These are phyloP conservation scores for Plemyria rubiginata DNA, from an alignment of 2,888 invertebrate species.

Conservation along the genomic window DNA sequence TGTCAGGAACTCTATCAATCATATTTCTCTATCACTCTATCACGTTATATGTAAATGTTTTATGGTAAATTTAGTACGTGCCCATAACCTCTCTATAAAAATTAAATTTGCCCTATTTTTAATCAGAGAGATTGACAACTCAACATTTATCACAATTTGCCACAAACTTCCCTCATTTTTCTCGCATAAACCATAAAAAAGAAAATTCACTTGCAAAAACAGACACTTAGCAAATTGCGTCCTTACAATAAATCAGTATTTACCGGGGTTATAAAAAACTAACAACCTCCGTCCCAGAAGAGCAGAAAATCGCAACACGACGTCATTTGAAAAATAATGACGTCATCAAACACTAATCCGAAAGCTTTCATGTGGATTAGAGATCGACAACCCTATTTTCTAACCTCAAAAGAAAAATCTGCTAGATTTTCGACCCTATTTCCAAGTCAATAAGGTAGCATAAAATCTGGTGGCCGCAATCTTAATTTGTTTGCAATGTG, in stretches of 20 bases:
- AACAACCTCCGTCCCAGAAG: constrained; percentile 59
- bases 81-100: neutral
- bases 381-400: constrained; percentile 47
- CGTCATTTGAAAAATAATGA: constrained; percentile 83
- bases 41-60: no score
- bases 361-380: constrained; percentile 85
- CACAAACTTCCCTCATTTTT: constrained; percentile 12
- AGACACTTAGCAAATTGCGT: constrained; percentile 56
- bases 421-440: constrained; percentile 49
- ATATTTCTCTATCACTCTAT: no score
- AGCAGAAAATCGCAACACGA: constrained; percentile 77
- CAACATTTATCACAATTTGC: constrained; percentile 28
- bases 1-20: no score
- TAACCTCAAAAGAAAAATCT: constrained; percentile 8
- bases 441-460: constrained; percentile 10
- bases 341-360: constrained; percentile 85
- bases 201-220: constrained; percentile 20
- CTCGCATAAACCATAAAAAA: constrained; percentile 15
- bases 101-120: neutral
- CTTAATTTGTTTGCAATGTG: constrained; percentile 37
- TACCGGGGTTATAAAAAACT: constrained; percentile 50
- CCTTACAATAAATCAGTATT: constrained; percentile 70
- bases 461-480: constrained; percentile 16
- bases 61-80: no score
- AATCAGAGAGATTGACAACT: constrained; percentile 3